phyloP scores from a whole-genome alignment of 2,113 vertebrate genomes.

The Amphiprion ocellaris region DNA sequence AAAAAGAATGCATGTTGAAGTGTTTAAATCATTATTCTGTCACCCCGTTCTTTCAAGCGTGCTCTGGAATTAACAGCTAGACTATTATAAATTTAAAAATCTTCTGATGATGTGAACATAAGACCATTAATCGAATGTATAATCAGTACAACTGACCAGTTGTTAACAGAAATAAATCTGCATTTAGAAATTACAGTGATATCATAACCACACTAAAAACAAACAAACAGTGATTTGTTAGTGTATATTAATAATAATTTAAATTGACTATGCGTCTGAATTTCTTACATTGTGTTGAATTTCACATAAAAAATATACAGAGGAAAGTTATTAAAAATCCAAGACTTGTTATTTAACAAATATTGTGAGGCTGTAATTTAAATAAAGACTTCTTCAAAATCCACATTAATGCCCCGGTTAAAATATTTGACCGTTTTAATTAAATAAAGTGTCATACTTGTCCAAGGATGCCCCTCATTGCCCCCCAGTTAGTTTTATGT shows the following conservation, averaged over 20 bases:
- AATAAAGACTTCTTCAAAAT: conserved; percentile 13
- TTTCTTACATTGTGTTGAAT: background rate
- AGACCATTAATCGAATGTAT: background rate
- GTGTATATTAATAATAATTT: no score
- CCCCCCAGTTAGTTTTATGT: conserved; percentile 37
- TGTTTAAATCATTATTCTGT: conserved; percentile 1
- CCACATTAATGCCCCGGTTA: background rate
- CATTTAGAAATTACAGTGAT: background rate
- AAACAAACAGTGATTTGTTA: background rate
- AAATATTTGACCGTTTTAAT: conserved; percentile 47
- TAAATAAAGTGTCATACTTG: conserved; percentile 29
- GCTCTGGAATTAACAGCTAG: conserved; percentile 9
- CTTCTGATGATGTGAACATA: conserved; percentile 6
- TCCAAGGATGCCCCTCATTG: conserved; percentile 32
- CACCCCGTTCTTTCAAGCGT: background rate
- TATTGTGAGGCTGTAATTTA: background rate
- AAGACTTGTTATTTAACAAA: background rate
- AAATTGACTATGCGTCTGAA: background rate
- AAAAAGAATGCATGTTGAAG: background rate
- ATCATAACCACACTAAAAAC: background rate
- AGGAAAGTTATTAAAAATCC: conserved; percentile 11
- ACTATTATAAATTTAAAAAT: conserved; percentile 15
- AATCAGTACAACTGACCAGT: conserved; percentile 1
- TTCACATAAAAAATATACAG: background rate
- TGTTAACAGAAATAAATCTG: background rate